Evolutionary conservation across 2,888 invertebrate genomes (phyloP), one percentile per base, ranked within the genome.

Genomic region (Embidobia sp.): DNA sequence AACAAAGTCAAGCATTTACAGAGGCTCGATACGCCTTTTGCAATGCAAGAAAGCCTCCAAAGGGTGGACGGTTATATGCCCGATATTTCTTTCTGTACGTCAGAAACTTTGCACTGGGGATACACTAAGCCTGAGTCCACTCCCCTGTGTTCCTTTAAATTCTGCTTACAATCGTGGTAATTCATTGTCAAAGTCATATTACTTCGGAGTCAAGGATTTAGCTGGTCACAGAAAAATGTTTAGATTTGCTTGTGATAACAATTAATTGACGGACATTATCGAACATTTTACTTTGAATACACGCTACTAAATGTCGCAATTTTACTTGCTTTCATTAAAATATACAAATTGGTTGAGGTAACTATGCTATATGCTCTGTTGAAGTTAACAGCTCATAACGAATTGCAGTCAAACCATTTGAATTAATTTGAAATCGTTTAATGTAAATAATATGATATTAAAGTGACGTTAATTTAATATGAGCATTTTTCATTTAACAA

Each of bases 121-220:
- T 61, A 75, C 55, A 31, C 51, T 46, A 19, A 49, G 26, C 31
- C 61, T 4, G 6, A 22, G 3, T 22, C 22, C 13, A 37, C 67
- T 55, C 46, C 42, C 59, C 70, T 66, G 63, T 70, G 70, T 64
- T 70, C 59, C 70, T 73, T 64, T 64, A 73, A 77, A 67, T 73
- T 72, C 42, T 53, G 72, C 66, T 40, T 63, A 77, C 67, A 73
- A 73, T 77, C 72, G 66, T 61, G 77, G 67, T 61, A 66, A 51
- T 75, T 61, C 61, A 75, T 75, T 75, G 74, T 73, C 73, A 73
- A 73, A 57, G 49, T 46, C 64, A 10, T 42, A 51, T 49, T 33
- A 40, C 63, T 11, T 31, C n/a, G n/a, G 40, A 66, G 66, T 74
- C 66, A 59, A 66, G 51, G 59, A 26, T 51, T 59, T 29, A 16